Evolutionary conservation across 2,797 vertebrate species (phyloP), one percentile per base, ranked within the genome.

Genomic region (Silurus aristotelis): DNA sequence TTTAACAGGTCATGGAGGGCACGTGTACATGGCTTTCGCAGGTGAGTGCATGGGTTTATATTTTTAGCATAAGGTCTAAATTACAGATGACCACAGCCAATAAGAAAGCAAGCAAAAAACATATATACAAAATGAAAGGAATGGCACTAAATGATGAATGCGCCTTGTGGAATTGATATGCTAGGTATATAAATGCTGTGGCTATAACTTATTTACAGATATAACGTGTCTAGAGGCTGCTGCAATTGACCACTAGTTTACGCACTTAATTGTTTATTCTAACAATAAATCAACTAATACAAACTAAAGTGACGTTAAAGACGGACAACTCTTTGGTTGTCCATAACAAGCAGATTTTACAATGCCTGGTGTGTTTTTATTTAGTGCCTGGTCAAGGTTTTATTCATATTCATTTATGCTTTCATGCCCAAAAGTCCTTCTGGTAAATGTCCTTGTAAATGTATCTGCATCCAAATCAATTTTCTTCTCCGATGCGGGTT

Each of bases 61-160:
- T 91, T 80, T 91, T 90, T 52, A 52, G 87, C 85, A 88, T 88
- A 88, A 89, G 88, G 82, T 58, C 66, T 84, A 89, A 90, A 89
- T 90, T 87, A 91, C 88, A 70, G 85, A 10, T 81, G 31, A 80
- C 78, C 27, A 17, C 38, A 60, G 67, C 82, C 48, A 66, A 84
- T 58, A 22, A n/a, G 52, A 80, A n/a, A 12, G 19, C 38, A 17
- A 43, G 64, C 43, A 15, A 20, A 38, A 15, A 20, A 38, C n/a
- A 38, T 38, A 38, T 38, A 38, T 38, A 38, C 4, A 38, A 22
- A 6, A 48, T 48, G 55, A 15, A 27, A 22, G 38, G 72, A 22
- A 63, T 56, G 52, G 1, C 4, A 7, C n/a, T n/a, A n/a, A n/a
- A n/a, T n/a, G n/a, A n/a, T n/a, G n/a, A n/a, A n/a, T n/a, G n/a